Evolutionary conservation across 2,113 vertebrate species (phyloP).

Genomic region (Poicephalus meyeri): DNA sequence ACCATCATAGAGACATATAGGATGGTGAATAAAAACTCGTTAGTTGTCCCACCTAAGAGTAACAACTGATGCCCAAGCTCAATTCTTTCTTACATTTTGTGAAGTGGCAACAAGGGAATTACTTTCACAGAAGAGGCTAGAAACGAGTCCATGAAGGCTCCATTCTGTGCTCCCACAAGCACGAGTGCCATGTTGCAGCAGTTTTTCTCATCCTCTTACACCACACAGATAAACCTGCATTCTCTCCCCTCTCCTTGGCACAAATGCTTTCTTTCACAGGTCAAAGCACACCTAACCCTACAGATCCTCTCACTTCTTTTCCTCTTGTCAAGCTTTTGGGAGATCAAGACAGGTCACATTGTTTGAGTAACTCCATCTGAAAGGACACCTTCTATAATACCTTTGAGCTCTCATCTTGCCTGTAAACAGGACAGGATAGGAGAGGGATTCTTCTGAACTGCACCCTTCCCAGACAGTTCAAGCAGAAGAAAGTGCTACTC

Average conservation of each 20-base stretch:
- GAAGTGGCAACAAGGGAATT: neutral
- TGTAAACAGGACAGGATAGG: neutral
- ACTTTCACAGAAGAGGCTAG: neutral
- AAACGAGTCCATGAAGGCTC: neutral
- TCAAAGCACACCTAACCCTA: neutral
- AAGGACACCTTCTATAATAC: neutral
- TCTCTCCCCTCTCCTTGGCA: neutral
- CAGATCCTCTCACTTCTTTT: neutral
- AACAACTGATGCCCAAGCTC: neutral
- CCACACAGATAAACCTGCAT: neutral
- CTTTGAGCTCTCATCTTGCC: neutral
- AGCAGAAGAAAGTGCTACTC: neutral
- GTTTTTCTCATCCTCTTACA: neutral
- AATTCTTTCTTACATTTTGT: neutral
- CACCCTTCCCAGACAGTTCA: neutral
- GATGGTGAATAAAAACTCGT: neutral
- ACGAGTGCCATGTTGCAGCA: neutral
- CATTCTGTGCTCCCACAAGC: neutral
- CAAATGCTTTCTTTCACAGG: neutral
- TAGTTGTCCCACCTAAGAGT: neutral
- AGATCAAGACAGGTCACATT: neutral
- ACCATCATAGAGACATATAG: neutral
- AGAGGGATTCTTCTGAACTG: neutral
- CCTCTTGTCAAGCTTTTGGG: neutral
- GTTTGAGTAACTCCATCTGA: neutral